Evolutionary conservation across 2,888 invertebrate genomes (phyloP), one percentile per base, ranked within the genome.

Genomic region (Melanophora roralis): DNA sequence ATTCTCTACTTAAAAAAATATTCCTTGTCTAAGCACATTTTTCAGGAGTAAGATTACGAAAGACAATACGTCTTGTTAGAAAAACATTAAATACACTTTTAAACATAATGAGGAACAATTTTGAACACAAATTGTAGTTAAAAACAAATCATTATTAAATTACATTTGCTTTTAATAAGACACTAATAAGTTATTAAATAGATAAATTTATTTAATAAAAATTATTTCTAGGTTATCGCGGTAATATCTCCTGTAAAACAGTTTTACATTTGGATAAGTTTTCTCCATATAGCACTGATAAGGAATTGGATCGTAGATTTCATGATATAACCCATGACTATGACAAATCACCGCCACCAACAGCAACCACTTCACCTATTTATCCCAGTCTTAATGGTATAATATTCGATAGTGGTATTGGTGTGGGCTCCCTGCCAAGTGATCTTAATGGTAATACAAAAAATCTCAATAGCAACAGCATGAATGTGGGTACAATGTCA

Each of bases 181-280:
- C 21, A 23, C 34, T 16, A 40, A 32, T 6, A n/a, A 49, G 49
- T 36, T 23, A 9, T 19, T 19, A 19, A 19, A 45, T 14, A 14
- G n/a, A 19, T 11, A 11, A 19, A n/a, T 53, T 45, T 3, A 21
- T 21, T 43, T 14, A n/a, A 73, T 12, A 27, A 43, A 5, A 43
- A 65, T 68, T 36, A 8, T 19, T 45, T 57, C 14, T 14, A 89
- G 89, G 88, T 51, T 89, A 89, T 83, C 89, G 89, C 23, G 86
- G 87, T 60, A 89, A 89, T 78, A 87, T 89, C 65, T 89, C 89
- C 12, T 89, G 89, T 69, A 89, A 89, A 81, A 89, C 89, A 1
- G 87, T 89, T 4, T 83, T 89, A 60, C 89, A 89, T 64, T 83
- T 89, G 81, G 89, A 89, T 67, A 89, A 89, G 78, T 88, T 89